Conservation (phyloP, 2,113 vertebrate species). For the Boulengeromyrus knoepffleri region DNA sequence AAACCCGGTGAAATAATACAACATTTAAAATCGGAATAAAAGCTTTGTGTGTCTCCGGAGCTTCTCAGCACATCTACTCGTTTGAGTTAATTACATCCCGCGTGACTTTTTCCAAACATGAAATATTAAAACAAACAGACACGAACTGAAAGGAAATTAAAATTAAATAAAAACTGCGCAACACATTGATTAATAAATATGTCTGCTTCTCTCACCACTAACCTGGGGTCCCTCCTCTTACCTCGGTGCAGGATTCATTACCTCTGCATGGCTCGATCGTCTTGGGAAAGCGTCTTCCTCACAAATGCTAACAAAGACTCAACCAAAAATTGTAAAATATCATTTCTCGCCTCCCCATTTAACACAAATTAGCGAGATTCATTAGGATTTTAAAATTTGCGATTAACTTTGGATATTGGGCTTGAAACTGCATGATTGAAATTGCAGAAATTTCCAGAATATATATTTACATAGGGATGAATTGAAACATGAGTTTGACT, state of each 20-base stretch:
- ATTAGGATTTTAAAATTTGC: not conserved
- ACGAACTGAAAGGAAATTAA: not conserved
- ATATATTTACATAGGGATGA: not conserved
- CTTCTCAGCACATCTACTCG: constrained; percentile 23
- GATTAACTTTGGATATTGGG: not conserved
- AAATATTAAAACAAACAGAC: constrained; percentile 25
- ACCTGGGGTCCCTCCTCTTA: not conserved
- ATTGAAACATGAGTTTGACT: not conserved
- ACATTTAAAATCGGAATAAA: not conserved
- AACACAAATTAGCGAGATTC: not conserved
- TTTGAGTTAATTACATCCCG: constrained; percentile 38
- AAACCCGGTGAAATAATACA: not conserved
- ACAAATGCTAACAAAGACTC: not conserved
- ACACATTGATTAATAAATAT: not conserved
- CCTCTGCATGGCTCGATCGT: not conserved
- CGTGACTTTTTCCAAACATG: constrained; percentile 19
- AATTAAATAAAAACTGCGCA: not conserved
- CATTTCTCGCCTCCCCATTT: not conserved
- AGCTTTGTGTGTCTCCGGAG: not conserved
- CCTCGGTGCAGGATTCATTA: not conserved
- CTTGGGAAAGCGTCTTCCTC: not conserved
- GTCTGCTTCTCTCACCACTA: not conserved
- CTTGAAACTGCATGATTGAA: not conserved
- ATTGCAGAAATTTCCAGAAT: not conserved
- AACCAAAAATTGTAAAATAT: not conserved